These are phyloP conservation scores for Bursaphelenchus okinawaensis DNA, from an alignment of 2,888 invertebrate genomes.

Conservation along the genomic window DNA sequence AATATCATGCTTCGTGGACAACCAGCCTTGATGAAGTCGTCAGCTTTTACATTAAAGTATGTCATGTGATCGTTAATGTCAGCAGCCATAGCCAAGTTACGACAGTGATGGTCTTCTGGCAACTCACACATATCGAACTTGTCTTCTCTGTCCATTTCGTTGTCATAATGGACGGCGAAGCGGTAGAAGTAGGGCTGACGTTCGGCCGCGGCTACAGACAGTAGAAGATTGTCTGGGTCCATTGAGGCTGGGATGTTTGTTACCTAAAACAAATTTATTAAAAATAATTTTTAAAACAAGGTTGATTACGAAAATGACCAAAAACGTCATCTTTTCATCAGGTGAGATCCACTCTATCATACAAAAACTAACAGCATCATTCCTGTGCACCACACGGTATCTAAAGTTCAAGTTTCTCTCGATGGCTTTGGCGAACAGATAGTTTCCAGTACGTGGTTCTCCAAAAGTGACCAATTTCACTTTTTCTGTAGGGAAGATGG, in stretches of 20 bases:
- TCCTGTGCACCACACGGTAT: constrained; percentile 50
- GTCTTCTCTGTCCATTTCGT: constrained; percentile 40
- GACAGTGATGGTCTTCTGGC: constrained; percentile 53
- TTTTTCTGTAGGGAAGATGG: constrained; percentile 40
- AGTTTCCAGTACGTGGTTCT: constrained; percentile 57
- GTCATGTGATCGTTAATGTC: constrained; percentile 51
- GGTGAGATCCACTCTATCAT: not conserved
- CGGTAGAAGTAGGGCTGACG: constrained; percentile 53
- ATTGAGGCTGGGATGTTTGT: constrained; percentile 52
- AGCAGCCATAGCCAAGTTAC: constrained; percentile 44
- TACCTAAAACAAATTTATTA: constrained; percentile 28
- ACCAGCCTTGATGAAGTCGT: constrained; percentile 46
- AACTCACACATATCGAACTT: constrained; percentile 40
- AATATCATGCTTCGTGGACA: constrained; percentile 34
- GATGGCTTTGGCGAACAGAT: constrained; percentile 52
- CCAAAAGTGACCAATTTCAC: constrained; percentile 53
- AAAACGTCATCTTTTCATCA: not conserved
- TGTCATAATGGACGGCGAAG: constrained; percentile 50
- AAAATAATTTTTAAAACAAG: not conserved
- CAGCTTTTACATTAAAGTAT: constrained; percentile 52
- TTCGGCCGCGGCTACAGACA: constrained; percentile 43
- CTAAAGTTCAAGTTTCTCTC: constrained; percentile 50
- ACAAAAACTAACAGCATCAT: constrained; percentile 42
- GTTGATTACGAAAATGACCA: not conserved
- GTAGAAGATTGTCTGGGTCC: constrained; percentile 44